Base-by-base conservation (phyloP, 2,888 invertebrate genomes). In the Choristoneura rosaceana region DNA sequence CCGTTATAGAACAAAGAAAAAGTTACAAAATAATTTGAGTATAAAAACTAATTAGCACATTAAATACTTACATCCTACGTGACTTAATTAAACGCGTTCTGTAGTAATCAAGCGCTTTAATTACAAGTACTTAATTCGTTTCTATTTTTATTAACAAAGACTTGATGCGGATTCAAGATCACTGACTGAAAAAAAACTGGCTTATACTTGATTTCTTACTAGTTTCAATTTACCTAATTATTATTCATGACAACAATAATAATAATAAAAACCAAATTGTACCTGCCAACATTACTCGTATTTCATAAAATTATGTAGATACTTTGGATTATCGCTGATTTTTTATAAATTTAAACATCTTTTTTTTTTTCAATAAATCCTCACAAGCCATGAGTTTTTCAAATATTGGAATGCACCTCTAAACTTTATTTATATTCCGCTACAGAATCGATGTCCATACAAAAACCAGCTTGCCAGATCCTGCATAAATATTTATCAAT, bases 401-500 rank as follows among this genome's bases (percentile, higher is more conserved):
- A 63, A 63, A n/a, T 33, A 43, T 63, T 9, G n/a, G 63, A 63
- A 63, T 61, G 61, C 61, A 47, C 63, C 33, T 33, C 33, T 47
- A 25, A 61, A 61, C 43, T 45, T 45, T 25, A n/a, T 63, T 52
- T 52, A 52, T 60, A 34, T 52, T 50, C 52, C 33, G 15, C 14
- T 7, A 15, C 50, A 12, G 63, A 45, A 47, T 63, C 25, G 62
- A 50, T 38, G 38, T 65, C 38, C 62, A 47, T 45, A 50, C 68
- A 73, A 73, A 73, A 73, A 73, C 68, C 58, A 59, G 68, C 50
- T 52, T 68, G 50, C 63, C 71, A 25, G 71, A 68, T 73, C 25
- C 60, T 45, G 76, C 82, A 85, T 88, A 80, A 87, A 87, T 88
- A 89, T 90, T 89, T 83, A 90, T 85, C 79, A 84, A 83, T 82